phyloP scores from a whole-genome alignment of 2,797 vertebrate species.

The Leptatherina wallacei region DNA sequence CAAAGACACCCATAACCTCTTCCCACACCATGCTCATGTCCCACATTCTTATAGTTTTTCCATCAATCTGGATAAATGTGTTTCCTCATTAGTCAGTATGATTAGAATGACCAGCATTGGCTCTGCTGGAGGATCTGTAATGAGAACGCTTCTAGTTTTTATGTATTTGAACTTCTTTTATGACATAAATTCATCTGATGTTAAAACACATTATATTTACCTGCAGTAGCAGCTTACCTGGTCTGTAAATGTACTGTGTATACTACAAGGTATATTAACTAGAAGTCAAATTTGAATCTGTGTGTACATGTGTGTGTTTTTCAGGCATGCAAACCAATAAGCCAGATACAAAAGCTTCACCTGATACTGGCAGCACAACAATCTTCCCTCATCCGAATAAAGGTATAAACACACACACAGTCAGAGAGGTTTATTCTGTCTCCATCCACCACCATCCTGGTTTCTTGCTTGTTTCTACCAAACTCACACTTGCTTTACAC shows the following conservation, averaged over 20 bases:
- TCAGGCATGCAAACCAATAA: slow-evolving; percentile 84
- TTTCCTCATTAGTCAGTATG: not conserved
- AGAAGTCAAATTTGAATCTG: slow-evolving; percentile 6
- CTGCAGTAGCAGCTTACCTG: not conserved
- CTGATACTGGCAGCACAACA: slow-evolving; percentile 88
- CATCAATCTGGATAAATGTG: not conserved
- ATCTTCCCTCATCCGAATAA: slow-evolving; percentile 89
- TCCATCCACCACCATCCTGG: not conserved
- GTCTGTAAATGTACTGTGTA: not conserved
- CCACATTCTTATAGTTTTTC: not conserved
- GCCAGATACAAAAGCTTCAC: slow-evolving; percentile 76
- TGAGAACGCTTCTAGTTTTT: not conserved
- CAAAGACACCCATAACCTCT: not conserved
- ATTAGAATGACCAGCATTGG: not conserved
- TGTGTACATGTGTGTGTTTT: slow-evolving; percentile 47
- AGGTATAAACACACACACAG: slow-evolving; percentile 80
- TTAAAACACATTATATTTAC: not conserved
- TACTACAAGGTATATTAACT: not conserved
- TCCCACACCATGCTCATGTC: slow-evolving; percentile 3
- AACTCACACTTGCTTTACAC: not conserved
- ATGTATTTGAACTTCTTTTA: not conserved
- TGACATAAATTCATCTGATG: not conserved
- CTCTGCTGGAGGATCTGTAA: not conserved
- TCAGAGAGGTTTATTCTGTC: not conserved
- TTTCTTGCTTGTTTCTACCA: not conserved